Percentiles rank a stretch among this genome's conserved stretches.
Evolutionary conservation across 2,888 invertebrate genomes (phyloP).

Genomic region (Apeira syringaria): DNA sequence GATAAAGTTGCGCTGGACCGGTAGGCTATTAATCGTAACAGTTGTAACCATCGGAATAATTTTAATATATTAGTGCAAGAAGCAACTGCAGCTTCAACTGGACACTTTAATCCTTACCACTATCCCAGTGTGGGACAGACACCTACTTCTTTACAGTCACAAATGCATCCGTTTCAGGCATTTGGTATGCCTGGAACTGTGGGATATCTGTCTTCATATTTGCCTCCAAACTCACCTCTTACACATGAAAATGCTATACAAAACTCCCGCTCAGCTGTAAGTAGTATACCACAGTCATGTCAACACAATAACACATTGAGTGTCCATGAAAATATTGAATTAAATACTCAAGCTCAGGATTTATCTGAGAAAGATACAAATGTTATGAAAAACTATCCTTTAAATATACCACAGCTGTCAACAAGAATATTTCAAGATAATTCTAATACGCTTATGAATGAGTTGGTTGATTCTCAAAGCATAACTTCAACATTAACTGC

Average conservation of each 20-base stretch:
- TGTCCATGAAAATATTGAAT: constrained; percentile 1
- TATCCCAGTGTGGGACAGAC: constrained; percentile 52
- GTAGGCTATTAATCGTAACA: too few relatives aligned
- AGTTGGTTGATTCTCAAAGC: too few relatives aligned
- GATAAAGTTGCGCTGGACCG: constrained; percentile 57
- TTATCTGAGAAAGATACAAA: neutral
- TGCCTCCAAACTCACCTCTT: constrained; percentile 37
- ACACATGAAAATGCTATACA: constrained; percentile 37
- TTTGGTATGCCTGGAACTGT: constrained; percentile 50
- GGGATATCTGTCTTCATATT: constrained; percentile 43
- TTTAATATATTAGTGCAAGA: constrained; percentile 55
- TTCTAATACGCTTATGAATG: too few relatives aligned
- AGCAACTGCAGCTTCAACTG: constrained; percentile 31
- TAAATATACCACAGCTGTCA: constrained; percentile 35
- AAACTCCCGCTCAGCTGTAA: constrained; percentile 3
- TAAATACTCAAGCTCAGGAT: neutral
- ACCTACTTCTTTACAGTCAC: constrained; percentile 43
- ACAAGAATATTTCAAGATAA: constrained; percentile 6
- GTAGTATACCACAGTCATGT: neutral
- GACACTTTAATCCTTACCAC: constrained; percentile 50
- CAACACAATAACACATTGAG: constrained; percentile 4
- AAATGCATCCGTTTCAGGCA: constrained; percentile 49
- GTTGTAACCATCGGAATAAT: constrained; percentile 59
- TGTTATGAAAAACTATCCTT: constrained; percentile 1
- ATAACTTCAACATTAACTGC: too few relatives aligned